A percentile compares a stretch with the other conserved stretches of the same genome.
Conservation (phyloP, 2,888 invertebrate species). For the Ethmia dodecea region DNA sequence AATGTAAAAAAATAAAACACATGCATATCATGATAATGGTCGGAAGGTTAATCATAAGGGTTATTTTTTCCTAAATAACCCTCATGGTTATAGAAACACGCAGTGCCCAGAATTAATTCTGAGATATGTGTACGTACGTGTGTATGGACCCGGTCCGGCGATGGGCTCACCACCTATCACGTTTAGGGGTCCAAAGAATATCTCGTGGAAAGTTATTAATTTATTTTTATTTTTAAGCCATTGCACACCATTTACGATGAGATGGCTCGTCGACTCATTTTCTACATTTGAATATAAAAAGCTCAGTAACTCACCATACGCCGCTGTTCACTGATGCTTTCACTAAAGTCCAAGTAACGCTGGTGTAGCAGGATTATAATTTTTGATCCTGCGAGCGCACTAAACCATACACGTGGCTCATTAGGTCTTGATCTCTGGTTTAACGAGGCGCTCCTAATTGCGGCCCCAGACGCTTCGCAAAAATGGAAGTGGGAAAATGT, state of each 20-base stretch:
- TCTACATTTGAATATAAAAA: not conserved
- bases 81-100: too few relatives aligned
- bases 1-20: too few relatives aligned
- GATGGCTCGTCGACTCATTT: not conserved
- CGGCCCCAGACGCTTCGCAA: constrained; percentile 40
- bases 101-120: too few relatives aligned
- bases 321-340: not conserved
- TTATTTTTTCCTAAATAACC: too few relatives aligned
- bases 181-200: too few relatives aligned
- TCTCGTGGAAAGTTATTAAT: too few relatives aligned
- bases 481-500: constrained; percentile 44
- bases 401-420: constrained; percentile 68
- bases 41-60: too few relatives aligned
- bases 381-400: constrained; percentile 63
- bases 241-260: not conserved
- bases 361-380: constrained; percentile 52
- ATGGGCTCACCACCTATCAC: too few relatives aligned
- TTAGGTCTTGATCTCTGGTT: constrained; percentile 65
- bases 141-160: not conserved
- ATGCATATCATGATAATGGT: too few relatives aligned
- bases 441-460: constrained; percentile 69
- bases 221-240: not conserved
- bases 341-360: constrained; percentile 25
- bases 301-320: not conserved
- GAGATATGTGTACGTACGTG: too few relatives aligned